Evolutionary conservation across 1,140 invertebrate species (phyloP).

Genomic region (Aphis craccivora): DNA sequence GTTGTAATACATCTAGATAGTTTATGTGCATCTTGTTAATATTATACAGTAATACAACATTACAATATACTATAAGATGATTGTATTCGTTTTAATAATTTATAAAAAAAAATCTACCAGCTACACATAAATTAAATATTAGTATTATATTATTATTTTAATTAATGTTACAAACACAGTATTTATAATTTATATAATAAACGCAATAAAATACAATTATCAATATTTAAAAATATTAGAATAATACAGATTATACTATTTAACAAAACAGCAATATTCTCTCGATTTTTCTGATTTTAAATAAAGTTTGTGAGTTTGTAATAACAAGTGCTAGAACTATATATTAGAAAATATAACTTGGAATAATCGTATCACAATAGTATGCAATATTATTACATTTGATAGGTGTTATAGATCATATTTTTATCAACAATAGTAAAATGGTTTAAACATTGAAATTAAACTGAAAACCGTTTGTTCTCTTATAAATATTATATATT

Average conservation of each 20-base stretch:
- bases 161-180: not conserved
- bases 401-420: too few relatives aligned
- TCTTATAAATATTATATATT: not conserved
- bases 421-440: too few relatives aligned
- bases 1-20: not conserved
- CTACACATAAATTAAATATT: not conserved
- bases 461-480: too few relatives aligned
- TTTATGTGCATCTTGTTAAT: not conserved
- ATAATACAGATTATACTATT: not conserved
- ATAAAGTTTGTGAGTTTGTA: too few relatives aligned
- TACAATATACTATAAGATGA: not conserved
- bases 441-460: too few relatives aligned
- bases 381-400: too few relatives aligned
- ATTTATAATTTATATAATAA: not conserved
- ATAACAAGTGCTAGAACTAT: too few relatives aligned
- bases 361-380: too few relatives aligned
- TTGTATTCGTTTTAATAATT: not conserved
- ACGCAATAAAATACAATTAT: not conserved
- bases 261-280: too few relatives aligned
- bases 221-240: not conserved
- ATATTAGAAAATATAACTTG: too few relatives aligned
- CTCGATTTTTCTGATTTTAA: too few relatives aligned
- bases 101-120: not conserved
- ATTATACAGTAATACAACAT: not conserved
- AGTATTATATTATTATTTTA: not conserved